Evolutionary conservation across 2,113 vertebrate species (phyloP).

Genomic region (Indri indri): DNA sequence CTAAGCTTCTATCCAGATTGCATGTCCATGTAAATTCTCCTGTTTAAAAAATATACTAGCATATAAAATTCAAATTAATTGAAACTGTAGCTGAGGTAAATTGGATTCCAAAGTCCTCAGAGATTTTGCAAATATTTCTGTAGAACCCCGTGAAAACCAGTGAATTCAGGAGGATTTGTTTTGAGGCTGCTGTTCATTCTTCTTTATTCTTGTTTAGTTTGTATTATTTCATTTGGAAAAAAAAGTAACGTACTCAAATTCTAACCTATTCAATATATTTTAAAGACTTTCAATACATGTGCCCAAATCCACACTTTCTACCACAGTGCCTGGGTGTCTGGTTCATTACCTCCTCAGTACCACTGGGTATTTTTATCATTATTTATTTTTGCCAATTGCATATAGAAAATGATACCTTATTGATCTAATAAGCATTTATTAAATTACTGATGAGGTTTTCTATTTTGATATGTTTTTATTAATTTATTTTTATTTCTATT

Average conservation of each 20-base stretch:
- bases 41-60: background rate
- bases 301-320: background rate
- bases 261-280: background rate
- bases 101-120: background rate
- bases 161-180: background rate
- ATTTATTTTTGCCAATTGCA: background rate
- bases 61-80: background rate
- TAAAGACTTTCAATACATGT: background rate
- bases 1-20: background rate
- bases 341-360: background rate
- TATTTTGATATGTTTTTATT: background rate
- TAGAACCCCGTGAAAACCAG: background rate
- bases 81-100: background rate
- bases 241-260: background rate
- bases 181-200: background rate
- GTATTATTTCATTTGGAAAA: background rate
- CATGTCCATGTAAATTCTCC: background rate
- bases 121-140: background rate
- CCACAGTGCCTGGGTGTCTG: background rate
- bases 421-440: background rate
- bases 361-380: background rate
- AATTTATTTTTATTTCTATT: background rate
- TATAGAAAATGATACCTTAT: background rate
- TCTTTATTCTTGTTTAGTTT: background rate
- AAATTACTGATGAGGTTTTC: background rate